Percentiles rank a stretch among this genome's conserved stretches.
Conservation (phyloP, 2,888 invertebrate genomes). For the Nowickia ferox region DNA sequence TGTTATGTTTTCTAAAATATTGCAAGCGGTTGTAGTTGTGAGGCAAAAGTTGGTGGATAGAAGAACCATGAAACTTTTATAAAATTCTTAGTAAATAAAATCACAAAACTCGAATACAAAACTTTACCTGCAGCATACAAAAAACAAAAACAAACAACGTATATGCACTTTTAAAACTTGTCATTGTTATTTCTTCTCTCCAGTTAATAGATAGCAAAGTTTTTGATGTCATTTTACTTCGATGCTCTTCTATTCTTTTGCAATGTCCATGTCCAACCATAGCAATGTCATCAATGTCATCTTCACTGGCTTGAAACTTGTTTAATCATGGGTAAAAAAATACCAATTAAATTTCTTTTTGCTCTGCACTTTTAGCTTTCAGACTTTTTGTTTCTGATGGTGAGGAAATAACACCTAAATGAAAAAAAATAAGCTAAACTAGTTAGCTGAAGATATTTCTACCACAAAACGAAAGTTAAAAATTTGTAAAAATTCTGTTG, state of each 20-base stretch:
- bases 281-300: conserved; percentile 74
- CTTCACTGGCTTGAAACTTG: conserved; percentile 71
- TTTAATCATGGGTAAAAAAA: conserved; percentile 61
- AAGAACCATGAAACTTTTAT: conserved; percentile 11
- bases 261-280: conserved; percentile 65
- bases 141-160: conserved; percentile 34
- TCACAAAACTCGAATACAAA: conserved; percentile 11
- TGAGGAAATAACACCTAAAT: not conserved
- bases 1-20: conserved; percentile 15
- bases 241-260: conserved; percentile 37
- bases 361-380: conserved; percentile 22
- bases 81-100: conserved; percentile 43
- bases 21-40: conserved; percentile 9
- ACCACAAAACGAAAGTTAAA: conserved; percentile 48
- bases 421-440: conserved; percentile 4
- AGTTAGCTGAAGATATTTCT: conserved; percentile 47
- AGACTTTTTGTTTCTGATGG: conserved; percentile 6
- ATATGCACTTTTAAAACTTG: conserved; percentile 51
- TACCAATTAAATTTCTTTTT: conserved; percentile 21
- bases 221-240: conserved; percentile 51
- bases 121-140: conserved; percentile 48
- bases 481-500: conserved; percentile 28
- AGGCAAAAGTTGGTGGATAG: not conserved
- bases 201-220: conserved; percentile 52
- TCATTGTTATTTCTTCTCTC: conserved; percentile 54